A percentile compares a stretch with the other conserved stretches of the same genome.
Conservation (phyloP, 2,888 invertebrate genomes). For the Nomada fabriciana region DNA sequence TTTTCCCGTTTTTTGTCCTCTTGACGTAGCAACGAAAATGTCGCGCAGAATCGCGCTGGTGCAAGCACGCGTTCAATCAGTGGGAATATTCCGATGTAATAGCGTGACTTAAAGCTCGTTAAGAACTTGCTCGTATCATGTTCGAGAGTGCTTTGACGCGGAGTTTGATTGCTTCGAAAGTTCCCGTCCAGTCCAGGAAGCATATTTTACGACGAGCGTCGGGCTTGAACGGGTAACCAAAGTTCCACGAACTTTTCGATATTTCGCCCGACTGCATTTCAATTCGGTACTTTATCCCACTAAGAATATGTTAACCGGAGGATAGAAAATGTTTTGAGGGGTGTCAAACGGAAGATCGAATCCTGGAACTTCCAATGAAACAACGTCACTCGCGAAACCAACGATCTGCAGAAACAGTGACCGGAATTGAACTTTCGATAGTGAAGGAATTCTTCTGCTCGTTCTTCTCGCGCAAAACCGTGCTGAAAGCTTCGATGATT, state of each 20-base stretch:
- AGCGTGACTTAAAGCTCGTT: constrained; percentile 43
- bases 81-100: constrained; percentile 41
- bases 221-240: not conserved
- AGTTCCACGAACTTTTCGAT: not conserved
- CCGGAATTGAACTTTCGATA: no score
- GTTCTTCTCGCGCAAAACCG: not conserved
- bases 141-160: constrained; percentile 15
- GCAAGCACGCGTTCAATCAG: constrained; percentile 17
- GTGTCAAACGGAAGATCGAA: no score
- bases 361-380: no score
- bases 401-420: no score
- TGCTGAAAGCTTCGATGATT: no score
- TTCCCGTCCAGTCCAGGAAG: constrained; percentile 13
- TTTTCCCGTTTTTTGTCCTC: not conserved
- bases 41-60: not conserved
- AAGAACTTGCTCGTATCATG: constrained; percentile 34
- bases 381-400: no score
- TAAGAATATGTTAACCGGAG: no score
- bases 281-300: no score
- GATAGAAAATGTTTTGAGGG: no score
- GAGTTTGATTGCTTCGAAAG: constrained; percentile 49
- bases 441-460: no score
- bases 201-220: not conserved
- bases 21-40: not conserved
- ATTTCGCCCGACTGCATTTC: not conserved